A percentile compares a stretch with the other conserved stretches of the same genome.
phyloP scores from a whole-genome alignment of 2,888 invertebrate genomes.

The Anoncus sp. region DNA sequence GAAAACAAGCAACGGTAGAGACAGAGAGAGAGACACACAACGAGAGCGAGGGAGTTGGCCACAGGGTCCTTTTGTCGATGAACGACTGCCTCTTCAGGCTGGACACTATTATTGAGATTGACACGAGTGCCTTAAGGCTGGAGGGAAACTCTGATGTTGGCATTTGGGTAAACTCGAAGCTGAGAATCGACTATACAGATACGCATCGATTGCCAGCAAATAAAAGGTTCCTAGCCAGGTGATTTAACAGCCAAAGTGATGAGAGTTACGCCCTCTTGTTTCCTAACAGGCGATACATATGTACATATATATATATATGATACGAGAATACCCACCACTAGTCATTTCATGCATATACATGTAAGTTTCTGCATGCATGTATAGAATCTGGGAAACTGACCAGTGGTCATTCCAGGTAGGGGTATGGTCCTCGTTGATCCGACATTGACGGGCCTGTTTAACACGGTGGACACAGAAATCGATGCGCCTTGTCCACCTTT shows the following conservation, averaged over 20 bases:
- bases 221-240: background rate
- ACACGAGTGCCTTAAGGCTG: slow-evolving; percentile 60
- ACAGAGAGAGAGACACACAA: background rate
- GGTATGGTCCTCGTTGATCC: slow-evolving; percentile 64
- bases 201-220: background rate
- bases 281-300: background rate
- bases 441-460: slow-evolving; percentile 70
- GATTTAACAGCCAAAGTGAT: background rate
- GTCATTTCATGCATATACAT: slow-evolving; percentile 21
- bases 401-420: slow-evolving; percentile 76
- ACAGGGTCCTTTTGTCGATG: slow-evolving; percentile 55
- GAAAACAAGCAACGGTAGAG: slow-evolving; percentile 68
- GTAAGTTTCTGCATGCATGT: slow-evolving; percentile 36
- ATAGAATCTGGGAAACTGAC: slow-evolving; percentile 75
- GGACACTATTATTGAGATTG: slow-evolving; percentile 51
- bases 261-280: slow-evolving; percentile 13
- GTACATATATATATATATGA: background rate
- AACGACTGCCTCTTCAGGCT: slow-evolving; percentile 51
- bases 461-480: slow-evolving; percentile 55
- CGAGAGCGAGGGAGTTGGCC: slow-evolving; percentile 13
- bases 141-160: slow-evolving; percentile 57
- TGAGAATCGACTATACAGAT: slow-evolving; percentile 27
- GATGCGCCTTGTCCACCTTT: slow-evolving; percentile 59
- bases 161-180: slow-evolving; percentile 44
- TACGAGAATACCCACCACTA: slow-evolving; percentile 26